Base-by-base conservation (phyloP, 1,140 invertebrate genomes). In the Antheraea pernyi region DNA sequence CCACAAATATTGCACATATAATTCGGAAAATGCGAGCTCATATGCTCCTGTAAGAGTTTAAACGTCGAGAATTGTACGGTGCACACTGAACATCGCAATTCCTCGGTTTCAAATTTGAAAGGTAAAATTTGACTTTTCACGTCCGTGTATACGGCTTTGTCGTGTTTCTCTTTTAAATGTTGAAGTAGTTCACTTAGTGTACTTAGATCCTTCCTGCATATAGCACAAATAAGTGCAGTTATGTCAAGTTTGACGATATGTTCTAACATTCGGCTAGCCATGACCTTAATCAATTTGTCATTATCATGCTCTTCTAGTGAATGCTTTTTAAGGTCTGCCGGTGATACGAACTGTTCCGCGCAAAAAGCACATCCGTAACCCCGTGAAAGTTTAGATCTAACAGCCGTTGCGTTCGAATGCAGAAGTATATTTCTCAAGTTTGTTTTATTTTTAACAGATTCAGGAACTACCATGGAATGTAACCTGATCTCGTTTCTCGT, bases 1-100 rank as follows among this genome's bases (percentile, higher is more conserved):
- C 93, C 93, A 81, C 97, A 98, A 8, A 96, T 93, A 64, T 96
- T 95, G 77, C 97, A 98, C 69, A 95, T 93, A 78, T 96, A 96
- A 39, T 82, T 86, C 18, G 80, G 80, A 18, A 85, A 88, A 70
- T 93, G 92, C 0, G 84, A 74, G 42, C 86, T 85, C 85, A 91
- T 87, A 19, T 93, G 93, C 19, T 85, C 82, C n/a, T 88, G 77
- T 16, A 93, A 64, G 16, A 88, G 81, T 66, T 89, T 84, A 18
- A 91, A 89, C 0, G 81, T 90, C 11, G 79, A 70, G 65, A 91
- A 84, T 13, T 86, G 84, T 7, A 84, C 83, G 0, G 82, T 78
- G 65, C 92, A 94, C 0, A 93, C 67, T 0, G 78, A 74, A 60
- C 93, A 93, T 22, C 80, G 69, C 0, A 88, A 65, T 64, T 82